Conservation (phyloP, 1,140 invertebrate genomes). For the Cotesia chilonis region DNA sequence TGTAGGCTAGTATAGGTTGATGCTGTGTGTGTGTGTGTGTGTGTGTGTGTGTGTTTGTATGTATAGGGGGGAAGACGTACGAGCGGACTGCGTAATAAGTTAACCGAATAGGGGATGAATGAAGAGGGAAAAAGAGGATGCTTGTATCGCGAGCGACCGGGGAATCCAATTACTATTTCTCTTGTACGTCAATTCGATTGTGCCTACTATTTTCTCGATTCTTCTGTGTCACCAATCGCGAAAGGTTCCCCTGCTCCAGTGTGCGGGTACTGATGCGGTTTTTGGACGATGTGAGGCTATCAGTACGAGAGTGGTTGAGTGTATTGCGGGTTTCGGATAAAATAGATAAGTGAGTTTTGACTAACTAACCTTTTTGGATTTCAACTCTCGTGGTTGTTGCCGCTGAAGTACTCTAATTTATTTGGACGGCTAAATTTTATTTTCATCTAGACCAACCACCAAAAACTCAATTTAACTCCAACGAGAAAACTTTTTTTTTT, state of each 20-base stretch:
- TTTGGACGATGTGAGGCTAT: background rate
- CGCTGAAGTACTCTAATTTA: background rate
- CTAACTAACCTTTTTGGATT: constrained; percentile 8
- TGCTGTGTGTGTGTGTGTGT: background rate
- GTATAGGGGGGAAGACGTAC: background rate
- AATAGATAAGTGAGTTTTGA: constrained; percentile 7
- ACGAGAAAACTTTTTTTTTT: too few relatives aligned
- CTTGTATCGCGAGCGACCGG: background rate
- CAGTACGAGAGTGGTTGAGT: background rate
- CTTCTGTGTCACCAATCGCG: constrained; percentile 22
- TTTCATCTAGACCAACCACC: background rate
- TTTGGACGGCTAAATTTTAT: background rate
- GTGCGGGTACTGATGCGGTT: too few relatives aligned
- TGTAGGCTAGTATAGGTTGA: constrained; percentile 4
- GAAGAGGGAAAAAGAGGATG: background rate
- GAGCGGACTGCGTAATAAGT: constrained; percentile 9
- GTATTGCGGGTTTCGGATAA: background rate
- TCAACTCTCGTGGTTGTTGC: background rate
- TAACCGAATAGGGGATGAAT: constrained; percentile 14
- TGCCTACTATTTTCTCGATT: background rate
- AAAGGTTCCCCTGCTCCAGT: background rate
- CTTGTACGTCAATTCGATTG: constrained; percentile 23
- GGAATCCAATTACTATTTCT: constrained; percentile 26
- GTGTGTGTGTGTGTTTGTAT: background rate
- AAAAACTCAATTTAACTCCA: too few relatives aligned